Percentiles rank a stretch among this genome's conserved stretches.
These are phyloP conservation scores for Orestias chungarensis DNA, from an alignment of 2,797 vertebrate genomes.

Conservation along the genomic window DNA sequence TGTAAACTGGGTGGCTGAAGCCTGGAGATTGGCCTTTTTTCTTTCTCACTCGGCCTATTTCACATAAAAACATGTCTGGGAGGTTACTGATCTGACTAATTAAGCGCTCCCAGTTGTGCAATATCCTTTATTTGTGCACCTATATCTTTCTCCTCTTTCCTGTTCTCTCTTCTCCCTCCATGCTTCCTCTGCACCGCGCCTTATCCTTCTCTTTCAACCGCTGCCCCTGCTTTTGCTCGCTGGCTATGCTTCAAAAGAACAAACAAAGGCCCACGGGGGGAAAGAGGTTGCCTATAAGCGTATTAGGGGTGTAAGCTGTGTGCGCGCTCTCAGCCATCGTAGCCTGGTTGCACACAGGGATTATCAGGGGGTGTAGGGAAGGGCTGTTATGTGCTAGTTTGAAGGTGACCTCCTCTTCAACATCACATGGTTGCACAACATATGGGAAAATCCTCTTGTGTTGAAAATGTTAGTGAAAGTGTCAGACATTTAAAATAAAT, in stretches of 20 bases:
- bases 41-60: conserved; percentile 9
- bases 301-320: conserved; percentile 67
- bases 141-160: conserved; percentile 11
- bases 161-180: conserved; percentile 12
- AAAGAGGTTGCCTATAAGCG: conserved; percentile 58
- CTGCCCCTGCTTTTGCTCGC: conserved; percentile 31
- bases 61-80: conserved; percentile 22
- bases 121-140: conserved; percentile 36
- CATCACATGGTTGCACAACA: conserved; percentile 21
- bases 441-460: neutral
- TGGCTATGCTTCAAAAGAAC: conserved; percentile 62
- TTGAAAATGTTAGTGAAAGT: neutral
- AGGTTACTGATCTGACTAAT: conserved; percentile 50
- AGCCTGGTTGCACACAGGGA: conserved; percentile 61
- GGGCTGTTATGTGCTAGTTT: conserved; percentile 47
- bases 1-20: neutral
- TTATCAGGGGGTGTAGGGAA: conserved; percentile 49
- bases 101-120: conserved; percentile 37
- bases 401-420: conserved; percentile 66
- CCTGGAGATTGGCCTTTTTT: neutral
- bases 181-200: conserved; percentile 7
- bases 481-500: neutral
- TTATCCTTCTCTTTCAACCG: conserved; percentile 16
- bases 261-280: conserved; percentile 59
- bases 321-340: conserved; percentile 53